Conservation (phyloP, 2,888 invertebrate species). For the Perizoma affinitatum region DNA sequence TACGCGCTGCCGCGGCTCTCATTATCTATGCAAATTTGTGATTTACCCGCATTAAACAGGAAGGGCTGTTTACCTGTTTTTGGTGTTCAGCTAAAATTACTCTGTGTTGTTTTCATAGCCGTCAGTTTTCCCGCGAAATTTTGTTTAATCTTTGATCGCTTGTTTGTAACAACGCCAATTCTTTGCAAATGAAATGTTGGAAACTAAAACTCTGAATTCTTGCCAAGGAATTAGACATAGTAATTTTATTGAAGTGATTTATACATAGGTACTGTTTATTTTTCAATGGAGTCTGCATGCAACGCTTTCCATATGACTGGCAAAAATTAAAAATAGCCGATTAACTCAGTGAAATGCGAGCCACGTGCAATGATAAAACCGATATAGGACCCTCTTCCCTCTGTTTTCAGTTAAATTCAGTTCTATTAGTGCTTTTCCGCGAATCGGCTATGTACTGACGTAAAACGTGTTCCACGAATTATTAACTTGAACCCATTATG, state of each 20-base stretch:
- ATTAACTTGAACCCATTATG: conserved; percentile 9
- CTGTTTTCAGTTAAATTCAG: conserved; percentile 1
- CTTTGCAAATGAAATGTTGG: conserved; percentile 1
- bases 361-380: conserved; percentile 5
- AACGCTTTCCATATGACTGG: background rate
- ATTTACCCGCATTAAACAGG: conserved; percentile 3
- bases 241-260: background rate
- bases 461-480: conserved; percentile 20
- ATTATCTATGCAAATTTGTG: conserved; percentile 11
- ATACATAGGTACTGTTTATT: background rate
- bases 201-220: conserved; percentile 1
- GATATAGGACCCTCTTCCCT: background rate
- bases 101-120: conserved; percentile 13
- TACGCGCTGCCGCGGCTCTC: background rate
- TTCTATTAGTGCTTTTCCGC: conserved; percentile 20
- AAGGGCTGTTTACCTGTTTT: conserved; percentile 8
- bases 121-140: conserved; percentile 6
- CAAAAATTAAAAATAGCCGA: background rate
- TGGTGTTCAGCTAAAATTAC: conserved; percentile 12
- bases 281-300: background rate
- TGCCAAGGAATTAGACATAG: background rate
- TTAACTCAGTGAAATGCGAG: conserved; percentile 5
- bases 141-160: background rate
- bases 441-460: conserved; percentile 22
- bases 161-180: conserved; percentile 8